These are phyloP conservation scores for Reticulitermes speratus DNA, from an alignment of 1,140 invertebrate species.

Conservation along the genomic window DNA sequence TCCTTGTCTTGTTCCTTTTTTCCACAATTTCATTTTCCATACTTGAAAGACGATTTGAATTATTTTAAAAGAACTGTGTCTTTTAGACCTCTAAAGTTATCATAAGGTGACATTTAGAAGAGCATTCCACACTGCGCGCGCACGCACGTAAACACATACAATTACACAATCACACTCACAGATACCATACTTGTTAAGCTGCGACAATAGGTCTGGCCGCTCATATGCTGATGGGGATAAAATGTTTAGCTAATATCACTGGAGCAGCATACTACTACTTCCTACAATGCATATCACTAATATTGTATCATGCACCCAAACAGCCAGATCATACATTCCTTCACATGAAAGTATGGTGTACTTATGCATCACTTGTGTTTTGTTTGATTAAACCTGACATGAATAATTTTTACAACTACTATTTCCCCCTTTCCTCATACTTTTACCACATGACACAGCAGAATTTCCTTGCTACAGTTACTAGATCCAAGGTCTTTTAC, in stretches of 20 bases:
- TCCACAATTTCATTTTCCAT: background rate
- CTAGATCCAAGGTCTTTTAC: too few species aligned
- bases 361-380: conserved; percentile 1
- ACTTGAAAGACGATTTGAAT: background rate
- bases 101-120: background rate
- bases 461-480: too few species aligned
- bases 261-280: background rate
- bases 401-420: background rate
- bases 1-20: background rate
- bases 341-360: background rate
- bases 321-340: too few species aligned
- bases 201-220: background rate
- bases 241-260: background rate
- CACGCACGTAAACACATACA: background rate
- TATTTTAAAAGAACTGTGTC: background rate
- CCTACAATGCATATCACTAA: background rate
- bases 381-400: background rate
- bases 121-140: background rate
- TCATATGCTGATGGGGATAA: background rate
- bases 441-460: too few species aligned
- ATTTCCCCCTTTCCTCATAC: too few species aligned
- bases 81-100: background rate
- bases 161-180: background rate
- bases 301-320: background rate
- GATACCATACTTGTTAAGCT: background rate